These are phyloP conservation scores for Phrynocephalus versicolor DNA, from an alignment of 2,113 vertebrate species.

Conservation along the genomic window DNA sequence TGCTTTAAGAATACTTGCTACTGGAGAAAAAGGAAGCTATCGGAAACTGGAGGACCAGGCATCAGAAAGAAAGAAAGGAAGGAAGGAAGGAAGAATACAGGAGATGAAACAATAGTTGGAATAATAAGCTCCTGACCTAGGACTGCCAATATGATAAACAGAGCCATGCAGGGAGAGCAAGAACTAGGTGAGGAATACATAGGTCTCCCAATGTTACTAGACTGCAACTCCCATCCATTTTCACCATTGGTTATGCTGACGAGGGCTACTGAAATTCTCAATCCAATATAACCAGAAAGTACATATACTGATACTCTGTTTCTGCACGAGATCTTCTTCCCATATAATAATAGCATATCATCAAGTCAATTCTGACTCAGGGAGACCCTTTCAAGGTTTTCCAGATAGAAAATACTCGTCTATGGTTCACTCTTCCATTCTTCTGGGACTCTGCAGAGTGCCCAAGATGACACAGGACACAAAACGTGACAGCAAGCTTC, in stretches of 20 bases:
- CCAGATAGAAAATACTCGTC: too few species aligned
- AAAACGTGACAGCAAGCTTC: background rate
- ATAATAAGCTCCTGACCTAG: background rate
- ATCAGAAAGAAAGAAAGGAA: background rate
- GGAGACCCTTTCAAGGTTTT: too few species aligned
- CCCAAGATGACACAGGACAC: too few species aligned
- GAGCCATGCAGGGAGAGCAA: background rate
- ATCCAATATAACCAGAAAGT: background rate
- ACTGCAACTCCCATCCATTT: too few species aligned
- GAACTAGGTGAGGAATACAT: too few species aligned
- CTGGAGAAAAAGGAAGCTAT: background rate
- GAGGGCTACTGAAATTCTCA: background rate
- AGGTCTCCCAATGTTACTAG: too few species aligned
- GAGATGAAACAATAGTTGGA: too few species aligned
- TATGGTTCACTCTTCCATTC: too few species aligned
- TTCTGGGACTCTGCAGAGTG: too few species aligned
- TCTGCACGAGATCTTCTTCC: background rate
- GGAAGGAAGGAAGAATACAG: background rate
- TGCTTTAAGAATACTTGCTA: background rate
- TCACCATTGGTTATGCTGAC: background rate
- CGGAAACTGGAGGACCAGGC: background rate
- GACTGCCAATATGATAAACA: background rate
- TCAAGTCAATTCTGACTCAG: too few species aligned
- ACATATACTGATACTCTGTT: background rate
- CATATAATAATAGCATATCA: too few species aligned